Evolutionary conservation across 2,797 vertebrate species (phyloP), one percentile per base, ranked within the genome.

Genomic region (Heterohyrax brucei): DNA sequence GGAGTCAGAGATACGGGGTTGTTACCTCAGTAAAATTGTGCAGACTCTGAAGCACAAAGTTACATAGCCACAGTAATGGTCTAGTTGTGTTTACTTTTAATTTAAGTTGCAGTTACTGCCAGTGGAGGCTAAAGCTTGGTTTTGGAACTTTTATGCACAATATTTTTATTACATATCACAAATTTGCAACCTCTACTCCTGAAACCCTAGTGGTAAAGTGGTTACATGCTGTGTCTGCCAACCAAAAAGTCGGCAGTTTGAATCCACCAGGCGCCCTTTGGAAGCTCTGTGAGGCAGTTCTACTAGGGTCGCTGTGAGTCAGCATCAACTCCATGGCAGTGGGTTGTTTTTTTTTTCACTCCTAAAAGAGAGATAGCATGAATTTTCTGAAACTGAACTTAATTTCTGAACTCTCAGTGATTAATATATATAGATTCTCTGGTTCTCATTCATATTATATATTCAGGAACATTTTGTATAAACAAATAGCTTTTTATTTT

Each of bases 401-500:
- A 79, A 87, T 94, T 97, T 94, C 80, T 92, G 73, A 95, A 91
- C 33, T 85, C 53, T 75, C 85, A 84, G 50, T 94, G 75, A 81
- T 96, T 97, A 24, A 70, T 77, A 2, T 68, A 48, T 95, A 89
- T 53, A 94, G 87, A 78, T 39, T 68, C 61, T 93, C 18, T 93
- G 75, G 91, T 88, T 82, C 70, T 10, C 19, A 85, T 95, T 92
- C 66, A 79, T 86, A 92, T 61, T 79, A 75, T 9, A 53, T 33
- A 87, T 95, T 56, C 77, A 95, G 73, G 85, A 96, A 97, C 53
- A 94, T 53, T 89, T 44, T 79, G 56, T 94, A 87, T 83, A 96
- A 96, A 89, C 87, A 46, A 79, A 85, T 92, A 48, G 46, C 73
- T 95, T 95, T 96, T 97, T 96, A 95, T 96, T 96, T 94, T 95